These are phyloP conservation scores for Pseudomyrmex gracilis DNA, from an alignment of 1,140 invertebrate genomes.

Conservation along the genomic window DNA sequence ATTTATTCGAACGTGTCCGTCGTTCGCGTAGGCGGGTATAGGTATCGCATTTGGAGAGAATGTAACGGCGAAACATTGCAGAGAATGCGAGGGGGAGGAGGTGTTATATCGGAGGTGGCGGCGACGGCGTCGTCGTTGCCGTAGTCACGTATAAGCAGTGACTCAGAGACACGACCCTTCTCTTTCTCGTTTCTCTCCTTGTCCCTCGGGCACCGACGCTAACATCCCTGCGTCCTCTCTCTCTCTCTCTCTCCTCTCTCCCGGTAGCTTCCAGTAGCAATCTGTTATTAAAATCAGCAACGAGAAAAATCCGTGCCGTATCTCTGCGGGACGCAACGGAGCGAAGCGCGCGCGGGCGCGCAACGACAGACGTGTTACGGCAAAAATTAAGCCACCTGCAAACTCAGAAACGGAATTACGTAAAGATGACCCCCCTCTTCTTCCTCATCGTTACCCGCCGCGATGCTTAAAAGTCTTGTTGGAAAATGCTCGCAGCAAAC, in stretches of 20 bases:
- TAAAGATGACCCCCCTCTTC: constrained; percentile 6
- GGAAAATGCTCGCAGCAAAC: not conserved
- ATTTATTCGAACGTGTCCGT: constrained; percentile 68
- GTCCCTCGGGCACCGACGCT: constrained; percentile 46
- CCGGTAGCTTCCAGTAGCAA: constrained; percentile 74
- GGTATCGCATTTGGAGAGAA: constrained; percentile 62
- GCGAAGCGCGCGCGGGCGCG: constrained; percentile 46
- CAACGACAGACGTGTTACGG: constrained; percentile 82
- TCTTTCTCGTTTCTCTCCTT: constrained; percentile 24
- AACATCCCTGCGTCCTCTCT: constrained; percentile 48
- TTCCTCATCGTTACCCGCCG: not conserved
- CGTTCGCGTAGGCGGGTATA: constrained; percentile 31
- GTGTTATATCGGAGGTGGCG: constrained; percentile 39
- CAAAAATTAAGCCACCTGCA: constrained; percentile 84
- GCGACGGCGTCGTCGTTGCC: constrained; percentile 56
- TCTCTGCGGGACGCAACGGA: constrained; percentile 74
- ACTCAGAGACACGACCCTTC: constrained; percentile 74
- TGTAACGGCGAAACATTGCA: constrained; percentile 62
- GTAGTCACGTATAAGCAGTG: constrained; percentile 84
- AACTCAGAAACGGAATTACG: constrained; percentile 79
- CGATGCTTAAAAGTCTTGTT: constrained; percentile 12
- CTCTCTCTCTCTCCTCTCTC: constrained; percentile 35
- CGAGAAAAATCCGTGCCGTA: constrained; percentile 86
- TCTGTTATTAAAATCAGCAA: constrained; percentile 86
- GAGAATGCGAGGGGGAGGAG: constrained; percentile 53